These are phyloP conservation scores for Galerucella calmariensis DNA, from an alignment of 2,888 invertebrate species.

Conservation along the genomic window DNA sequence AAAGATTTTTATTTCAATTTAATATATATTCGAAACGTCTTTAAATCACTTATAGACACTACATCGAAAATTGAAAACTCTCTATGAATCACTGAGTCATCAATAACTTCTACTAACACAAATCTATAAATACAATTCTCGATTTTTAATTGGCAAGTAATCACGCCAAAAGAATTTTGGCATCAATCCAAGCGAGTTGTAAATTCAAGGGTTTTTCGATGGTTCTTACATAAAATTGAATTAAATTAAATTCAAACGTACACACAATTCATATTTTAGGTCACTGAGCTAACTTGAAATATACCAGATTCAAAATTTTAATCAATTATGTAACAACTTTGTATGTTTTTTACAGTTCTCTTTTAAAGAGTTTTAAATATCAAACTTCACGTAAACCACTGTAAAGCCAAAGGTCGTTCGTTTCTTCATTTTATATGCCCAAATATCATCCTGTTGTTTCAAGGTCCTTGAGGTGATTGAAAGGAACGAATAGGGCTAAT, in stretches of 20 bases:
- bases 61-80: conserved; percentile 1
- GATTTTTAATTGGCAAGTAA: conserved; percentile 29
- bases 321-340: too few species aligned
- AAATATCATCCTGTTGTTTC: too few species aligned
- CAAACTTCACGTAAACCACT: too few species aligned
- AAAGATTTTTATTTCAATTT: not conserved
- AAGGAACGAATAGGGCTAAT: too few species aligned
- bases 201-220: conserved; percentile 31
- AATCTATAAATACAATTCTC: conserved; percentile 33
- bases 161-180: conserved; percentile 38
- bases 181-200: conserved; percentile 30
- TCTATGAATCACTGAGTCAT: conserved; percentile 19
- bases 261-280: not conserved
- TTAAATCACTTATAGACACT: not conserved
- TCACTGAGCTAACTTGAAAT: not conserved
- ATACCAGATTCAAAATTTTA: too few species aligned
- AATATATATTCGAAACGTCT: not conserved
- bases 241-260: not conserved
- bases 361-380: too few species aligned
- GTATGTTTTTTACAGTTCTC: too few species aligned
- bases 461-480: too few species aligned
- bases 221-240: conserved; percentile 21
- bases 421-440: too few species aligned
- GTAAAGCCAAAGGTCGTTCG: too few species aligned
- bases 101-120: conserved; percentile 28